phyloP scores from a whole-genome alignment of 2,113 vertebrate species.

The Brevimyrus niger region DNA sequence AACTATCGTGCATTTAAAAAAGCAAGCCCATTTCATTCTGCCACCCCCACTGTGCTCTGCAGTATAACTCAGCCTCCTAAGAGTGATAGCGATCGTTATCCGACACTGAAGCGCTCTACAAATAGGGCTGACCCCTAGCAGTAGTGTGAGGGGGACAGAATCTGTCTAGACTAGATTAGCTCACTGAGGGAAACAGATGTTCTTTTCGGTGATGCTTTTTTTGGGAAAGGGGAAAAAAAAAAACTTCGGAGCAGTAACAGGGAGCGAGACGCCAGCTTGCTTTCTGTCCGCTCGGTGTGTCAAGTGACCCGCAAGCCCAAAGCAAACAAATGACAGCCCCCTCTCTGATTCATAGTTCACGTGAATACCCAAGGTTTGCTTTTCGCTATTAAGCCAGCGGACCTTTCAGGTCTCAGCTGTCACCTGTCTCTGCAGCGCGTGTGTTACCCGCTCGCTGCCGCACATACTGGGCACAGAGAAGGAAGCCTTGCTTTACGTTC shows the following conservation, averaged over 20 bases:
- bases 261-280: background rate
- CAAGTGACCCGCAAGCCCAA: background rate
- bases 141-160: background rate
- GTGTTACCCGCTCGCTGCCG: background rate
- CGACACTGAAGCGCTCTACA: background rate
- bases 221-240: background rate
- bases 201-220: background rate
- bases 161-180: constrained; percentile 12
- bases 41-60: background rate
- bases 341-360: background rate
- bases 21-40: background rate
- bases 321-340: background rate
- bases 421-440: background rate
- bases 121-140: background rate
- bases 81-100: background rate
- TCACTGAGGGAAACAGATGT: constrained; percentile 7
- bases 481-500: no score
- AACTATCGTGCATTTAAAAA: background rate
- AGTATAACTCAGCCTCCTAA: background rate
- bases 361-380: background rate
- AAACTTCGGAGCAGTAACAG: background rate
- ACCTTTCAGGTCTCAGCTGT: background rate
- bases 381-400: background rate
- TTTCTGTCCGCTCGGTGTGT: background rate
- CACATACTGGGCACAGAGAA: no score